These are phyloP conservation scores for Trinorchestia longiramus DNA, from an alignment of 1,140 invertebrate genomes.

Conservation along the genomic window DNA sequence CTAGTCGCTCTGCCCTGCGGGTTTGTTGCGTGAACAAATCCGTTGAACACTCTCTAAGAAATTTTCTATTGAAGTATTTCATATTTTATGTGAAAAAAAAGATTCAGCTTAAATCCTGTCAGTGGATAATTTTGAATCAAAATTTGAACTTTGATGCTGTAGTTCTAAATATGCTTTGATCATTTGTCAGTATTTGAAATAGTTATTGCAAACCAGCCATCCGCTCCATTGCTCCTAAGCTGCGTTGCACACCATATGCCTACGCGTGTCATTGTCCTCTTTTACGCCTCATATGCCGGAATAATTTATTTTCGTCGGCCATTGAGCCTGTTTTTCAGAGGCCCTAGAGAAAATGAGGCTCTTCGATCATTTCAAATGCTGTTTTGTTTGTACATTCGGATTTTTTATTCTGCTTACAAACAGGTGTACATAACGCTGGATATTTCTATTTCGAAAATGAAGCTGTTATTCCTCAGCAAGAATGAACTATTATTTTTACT, in stretches of 20 bases:
- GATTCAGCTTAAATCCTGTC: not conserved
- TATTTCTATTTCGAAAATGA: too few relatives aligned
- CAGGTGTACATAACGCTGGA: too few relatives aligned
- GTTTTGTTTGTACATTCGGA: not conserved
- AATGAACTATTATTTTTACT: too few relatives aligned
- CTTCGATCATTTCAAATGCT: not conserved
- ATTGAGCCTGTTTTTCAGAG: not conserved
- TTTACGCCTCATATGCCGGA: not conserved
- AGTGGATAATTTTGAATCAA: not conserved
- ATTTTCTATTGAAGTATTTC: not conserved
- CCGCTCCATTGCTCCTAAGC: not conserved
- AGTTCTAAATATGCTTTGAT: not conserved
- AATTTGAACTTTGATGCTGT: not conserved
- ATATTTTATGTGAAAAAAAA: not conserved
- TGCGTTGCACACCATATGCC: not conserved
- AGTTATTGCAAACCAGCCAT: not conserved
- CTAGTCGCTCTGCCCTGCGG: not conserved
- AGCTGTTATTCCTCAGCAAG: too few relatives aligned
- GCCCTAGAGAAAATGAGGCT: not conserved
- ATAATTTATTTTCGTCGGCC: not conserved
- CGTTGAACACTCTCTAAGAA: not conserved
- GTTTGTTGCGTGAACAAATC: not conserved
- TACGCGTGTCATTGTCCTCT: not conserved
- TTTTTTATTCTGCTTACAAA: too few relatives aligned
- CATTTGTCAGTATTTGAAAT: not conserved